Base-by-base conservation (phyloP, 2,113 vertebrate species). In the Poecilia latipinna region DNA sequence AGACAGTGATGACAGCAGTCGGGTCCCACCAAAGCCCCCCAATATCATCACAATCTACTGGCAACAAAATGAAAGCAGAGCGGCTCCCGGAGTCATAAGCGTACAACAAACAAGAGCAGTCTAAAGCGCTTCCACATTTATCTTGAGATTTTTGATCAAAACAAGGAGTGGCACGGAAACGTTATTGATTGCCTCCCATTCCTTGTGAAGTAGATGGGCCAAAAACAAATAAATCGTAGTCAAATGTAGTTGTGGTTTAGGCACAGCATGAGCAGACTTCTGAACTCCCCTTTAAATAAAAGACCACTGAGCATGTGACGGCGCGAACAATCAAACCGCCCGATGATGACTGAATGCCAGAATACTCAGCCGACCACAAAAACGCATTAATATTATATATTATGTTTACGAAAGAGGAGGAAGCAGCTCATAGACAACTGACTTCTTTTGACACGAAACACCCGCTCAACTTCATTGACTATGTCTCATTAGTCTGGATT, bases 211-310 rank as follows among this genome's bases (percentile, higher is more conserved):
- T 60, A 26, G 80, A 90, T 78, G 73, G 82, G 61, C 77, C 83
- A 82, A 91, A 90, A 86, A 90, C 84, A 91, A 93, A 91, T 87
- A 90, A 89, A 91, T 86, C 74, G 80, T 81, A 91, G 89, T 89
- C 78, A 91, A 90, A 87, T 80, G 82, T 70, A 79, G 85, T 83
- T 90, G 86, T 80, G 89, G 80, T 85, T 37, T 74, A 88, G 70
- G 88, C 90, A 12, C 91, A 87, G 92, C 91, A 76, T 85, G 88
- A 79, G 44, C 65, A 86, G 75, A 89, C 85, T 87, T 91, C 92
- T 93, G 89, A 91, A 91, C 84, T 85, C 86, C 89, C 86, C 88
- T 71, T 79, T 82, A 87, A 91, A 90, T 90, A 87, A 91, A 93
- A 91, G 86, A 90, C 85, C 84, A 88, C 85, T 78, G 88, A 89